Conservation (phyloP, 2,113 vertebrate species). For the Sander lucioperca region DNA sequence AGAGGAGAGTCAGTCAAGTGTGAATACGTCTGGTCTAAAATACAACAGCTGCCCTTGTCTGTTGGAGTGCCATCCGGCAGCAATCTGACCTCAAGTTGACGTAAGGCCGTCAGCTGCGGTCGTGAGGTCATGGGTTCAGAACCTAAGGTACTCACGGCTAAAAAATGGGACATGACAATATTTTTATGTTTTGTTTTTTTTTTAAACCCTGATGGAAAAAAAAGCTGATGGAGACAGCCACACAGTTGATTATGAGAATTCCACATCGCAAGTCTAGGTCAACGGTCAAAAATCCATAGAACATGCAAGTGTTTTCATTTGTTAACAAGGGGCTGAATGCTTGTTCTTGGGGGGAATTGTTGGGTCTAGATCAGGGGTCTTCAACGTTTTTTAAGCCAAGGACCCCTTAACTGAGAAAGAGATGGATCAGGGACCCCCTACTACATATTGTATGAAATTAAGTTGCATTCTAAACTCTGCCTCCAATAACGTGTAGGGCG, state of each 20-base stretch:
- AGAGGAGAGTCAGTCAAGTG: slow-evolving; percentile 76
- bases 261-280: not conserved
- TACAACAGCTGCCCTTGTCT: slow-evolving; percentile 83
- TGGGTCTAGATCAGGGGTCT: too few species aligned
- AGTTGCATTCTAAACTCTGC: too few species aligned
- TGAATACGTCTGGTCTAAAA: slow-evolving; percentile 70
- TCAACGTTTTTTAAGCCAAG: too few species aligned
- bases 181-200: slow-evolving; percentile 7
- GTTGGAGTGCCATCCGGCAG: slow-evolving; percentile 54
- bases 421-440: too few species aligned
- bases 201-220: not conserved
- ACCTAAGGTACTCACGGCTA: slow-evolving; percentile 6
- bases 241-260: not conserved
- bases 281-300: not conserved
- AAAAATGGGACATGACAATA: slow-evolving; percentile 42
- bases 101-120: slow-evolving; percentile 53
- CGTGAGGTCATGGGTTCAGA: slow-evolving; percentile 67
- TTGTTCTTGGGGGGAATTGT: too few species aligned
- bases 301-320: not conserved
- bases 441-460: too few species aligned
- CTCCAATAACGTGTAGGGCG: too few species aligned
- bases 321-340: too few species aligned
- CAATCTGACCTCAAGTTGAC: slow-evolving; percentile 68
- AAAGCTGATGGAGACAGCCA: not conserved
- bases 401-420: too few species aligned